A percentile compares a stretch with the other conserved stretches of the same genome.
Evolutionary conservation across 1,140 invertebrate genomes (phyloP).

Genomic region (Philopotamus ludificatus): DNA sequence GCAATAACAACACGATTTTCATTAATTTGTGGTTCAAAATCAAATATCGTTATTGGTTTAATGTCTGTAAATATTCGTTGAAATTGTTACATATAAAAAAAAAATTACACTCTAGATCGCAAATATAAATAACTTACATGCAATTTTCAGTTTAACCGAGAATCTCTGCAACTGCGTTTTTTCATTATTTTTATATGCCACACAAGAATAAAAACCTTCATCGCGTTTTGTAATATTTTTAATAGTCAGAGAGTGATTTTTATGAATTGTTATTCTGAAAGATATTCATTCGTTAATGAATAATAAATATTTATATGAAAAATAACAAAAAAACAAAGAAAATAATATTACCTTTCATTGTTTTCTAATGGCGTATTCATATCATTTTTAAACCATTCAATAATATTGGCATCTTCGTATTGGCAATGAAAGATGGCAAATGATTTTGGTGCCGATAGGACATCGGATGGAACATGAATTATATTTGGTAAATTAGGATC

Average conservation of each 20-base stretch:
- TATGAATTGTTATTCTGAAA: constrained; percentile 37
- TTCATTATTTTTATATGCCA: constrained; percentile 29
- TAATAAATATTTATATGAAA: neutral
- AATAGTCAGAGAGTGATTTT: constrained; percentile 31
- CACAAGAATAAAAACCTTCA: constrained; percentile 37
- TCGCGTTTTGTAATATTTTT: constrained; percentile 32
- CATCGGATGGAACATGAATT: constrained; percentile 27
- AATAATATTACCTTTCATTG: constrained; percentile 26
- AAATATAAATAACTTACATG: constrained; percentile 30
- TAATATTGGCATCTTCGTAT: constrained; percentile 29
- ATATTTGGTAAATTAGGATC: constrained; percentile 27
- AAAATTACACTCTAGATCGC: neutral
- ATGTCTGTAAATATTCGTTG: constrained; percentile 26
- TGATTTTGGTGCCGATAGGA: constrained; percentile 23
- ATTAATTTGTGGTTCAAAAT: constrained; percentile 35
- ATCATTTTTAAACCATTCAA: constrained; percentile 38
- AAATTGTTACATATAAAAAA: no score
- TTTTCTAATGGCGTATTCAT: constrained; percentile 25
- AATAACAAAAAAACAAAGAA: neutral
- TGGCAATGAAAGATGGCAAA: constrained; percentile 30
- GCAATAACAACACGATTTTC: constrained; percentile 25
- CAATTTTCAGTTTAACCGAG: constrained; percentile 33
- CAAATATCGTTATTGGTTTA: constrained; percentile 25
- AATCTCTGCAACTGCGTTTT: constrained; percentile 28
- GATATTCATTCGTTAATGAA: neutral